phyloP scores from a whole-genome alignment of 2,888 invertebrate genomes.

The Erpobdella octoculata region DNA sequence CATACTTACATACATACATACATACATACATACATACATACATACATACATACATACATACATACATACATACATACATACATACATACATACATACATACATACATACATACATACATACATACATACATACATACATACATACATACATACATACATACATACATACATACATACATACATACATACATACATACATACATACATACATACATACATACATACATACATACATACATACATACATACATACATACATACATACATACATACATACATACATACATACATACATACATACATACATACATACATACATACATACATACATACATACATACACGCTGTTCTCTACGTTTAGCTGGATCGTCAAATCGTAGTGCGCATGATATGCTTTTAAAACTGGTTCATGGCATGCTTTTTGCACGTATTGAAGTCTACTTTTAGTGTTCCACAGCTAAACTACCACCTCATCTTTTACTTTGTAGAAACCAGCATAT shows the following conservation, averaged over 20 bases:
- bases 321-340: too few relatives aligned
- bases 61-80: not conserved
- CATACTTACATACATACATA: too few relatives aligned
- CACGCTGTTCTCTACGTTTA: not conserved
- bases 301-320: too few relatives aligned
- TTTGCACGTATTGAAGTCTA: not conserved
- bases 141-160: not conserved
- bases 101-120: not conserved
- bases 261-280: too few relatives aligned
- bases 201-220: conserved; percentile 18
- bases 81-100: not conserved
- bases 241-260: too few relatives aligned
- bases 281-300: too few relatives aligned
- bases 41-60: too few relatives aligned
- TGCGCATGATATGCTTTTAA: not conserved
- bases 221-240: conserved; percentile 19
- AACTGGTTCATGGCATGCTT: not conserved
- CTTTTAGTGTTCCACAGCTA: too few relatives aligned
- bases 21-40: too few relatives aligned
- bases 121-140: not conserved
- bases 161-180: not conserved
- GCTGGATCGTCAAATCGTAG: not conserved
- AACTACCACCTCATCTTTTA: too few relatives aligned
- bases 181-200: conserved; percentile 11
- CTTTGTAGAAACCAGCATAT: too few relatives aligned